Evolutionary conservation across 2,888 invertebrate species (phyloP).

Genomic region (Geotrupes spiniger): DNA sequence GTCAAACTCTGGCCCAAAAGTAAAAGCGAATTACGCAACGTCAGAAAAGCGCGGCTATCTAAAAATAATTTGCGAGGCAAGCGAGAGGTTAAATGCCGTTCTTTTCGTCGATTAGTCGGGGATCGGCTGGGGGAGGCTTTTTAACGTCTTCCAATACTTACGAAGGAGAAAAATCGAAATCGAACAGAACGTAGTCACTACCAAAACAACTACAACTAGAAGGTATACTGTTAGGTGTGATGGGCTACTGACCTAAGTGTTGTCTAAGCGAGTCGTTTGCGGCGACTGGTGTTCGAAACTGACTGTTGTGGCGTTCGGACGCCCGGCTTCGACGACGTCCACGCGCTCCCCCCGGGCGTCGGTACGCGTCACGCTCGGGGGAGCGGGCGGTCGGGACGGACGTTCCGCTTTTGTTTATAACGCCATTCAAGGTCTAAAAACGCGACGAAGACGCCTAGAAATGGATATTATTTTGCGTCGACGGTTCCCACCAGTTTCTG

Average conservation of each 20-base stretch:
- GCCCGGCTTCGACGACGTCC: conserved; percentile 38
- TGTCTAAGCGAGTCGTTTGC: conserved; percentile 45
- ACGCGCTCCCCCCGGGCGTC: conserved; percentile 24
- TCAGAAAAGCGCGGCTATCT: conserved; percentile 4
- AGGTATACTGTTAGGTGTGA: conserved; percentile 13
- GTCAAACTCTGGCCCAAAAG: too few relatives aligned
- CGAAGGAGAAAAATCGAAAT: conserved; percentile 5
- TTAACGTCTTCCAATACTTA: conserved; percentile 1
- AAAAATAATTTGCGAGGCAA: neutral
- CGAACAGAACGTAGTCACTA: neutral
- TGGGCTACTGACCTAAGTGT: conserved; percentile 45
- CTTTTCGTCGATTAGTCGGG: neutral
- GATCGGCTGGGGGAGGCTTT: neutral
- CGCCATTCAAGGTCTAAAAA: conserved; percentile 31
- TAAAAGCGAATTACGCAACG: conserved; percentile 16
- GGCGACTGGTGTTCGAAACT: conserved; percentile 51
- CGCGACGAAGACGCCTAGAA: conserved; percentile 9
- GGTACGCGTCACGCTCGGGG: conserved; percentile 31
- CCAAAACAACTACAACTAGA: conserved; percentile 4
- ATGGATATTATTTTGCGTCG: neutral
- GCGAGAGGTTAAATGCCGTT: neutral
- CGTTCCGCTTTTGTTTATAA: conserved; percentile 34
- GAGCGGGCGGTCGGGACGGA: conserved; percentile 26
- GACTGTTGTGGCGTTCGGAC: conserved; percentile 41
- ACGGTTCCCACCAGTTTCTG: too few relatives aligned